phyloP scores from a whole-genome alignment of 2,797 vertebrate genomes.

The Argyrosomus regius region DNA sequence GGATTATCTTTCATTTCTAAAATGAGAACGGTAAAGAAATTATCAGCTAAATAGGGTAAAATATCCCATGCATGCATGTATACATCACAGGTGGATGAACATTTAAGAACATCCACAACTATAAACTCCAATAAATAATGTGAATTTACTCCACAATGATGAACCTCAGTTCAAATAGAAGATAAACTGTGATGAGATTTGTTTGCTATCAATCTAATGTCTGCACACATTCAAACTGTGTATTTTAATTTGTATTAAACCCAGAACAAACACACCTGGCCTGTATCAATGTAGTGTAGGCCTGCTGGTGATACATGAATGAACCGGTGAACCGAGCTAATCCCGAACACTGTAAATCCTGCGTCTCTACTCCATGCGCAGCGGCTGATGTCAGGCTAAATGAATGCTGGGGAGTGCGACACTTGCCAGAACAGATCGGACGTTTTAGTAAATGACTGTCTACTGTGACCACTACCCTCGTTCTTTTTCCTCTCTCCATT shows the following conservation, averaged over 20 bases:
- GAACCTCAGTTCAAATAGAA: neutral
- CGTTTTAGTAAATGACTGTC: conserved; percentile 67
- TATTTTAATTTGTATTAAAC: neutral
- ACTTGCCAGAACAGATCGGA: conserved; percentile 72
- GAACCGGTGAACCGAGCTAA: conserved; percentile 41
- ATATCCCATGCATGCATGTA: neutral
- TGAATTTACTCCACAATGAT: neutral
- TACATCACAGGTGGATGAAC: neutral
- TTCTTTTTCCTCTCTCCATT: conserved; percentile 36
- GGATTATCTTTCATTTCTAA: conserved; percentile 5
- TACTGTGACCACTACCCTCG: conserved; percentile 21
- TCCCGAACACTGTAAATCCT: conserved; percentile 59
- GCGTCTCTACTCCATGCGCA: conserved; percentile 43
- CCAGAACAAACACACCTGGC: conserved; percentile 22
- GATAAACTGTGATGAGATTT: neutral
- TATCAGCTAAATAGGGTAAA: neutral
- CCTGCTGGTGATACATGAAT: conserved; percentile 52
- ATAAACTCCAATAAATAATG: neutral
- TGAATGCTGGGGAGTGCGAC: conserved; percentile 56
- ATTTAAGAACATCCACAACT: neutral
- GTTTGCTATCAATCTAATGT: neutral
- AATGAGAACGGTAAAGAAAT: neutral
- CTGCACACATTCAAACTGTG: neutral
- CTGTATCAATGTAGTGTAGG: neutral
- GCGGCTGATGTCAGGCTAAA: conserved; percentile 63